These are phyloP conservation scores for Dynastes hyllus DNA, from an alignment of 2,888 invertebrate genomes.

Conservation along the genomic window DNA sequence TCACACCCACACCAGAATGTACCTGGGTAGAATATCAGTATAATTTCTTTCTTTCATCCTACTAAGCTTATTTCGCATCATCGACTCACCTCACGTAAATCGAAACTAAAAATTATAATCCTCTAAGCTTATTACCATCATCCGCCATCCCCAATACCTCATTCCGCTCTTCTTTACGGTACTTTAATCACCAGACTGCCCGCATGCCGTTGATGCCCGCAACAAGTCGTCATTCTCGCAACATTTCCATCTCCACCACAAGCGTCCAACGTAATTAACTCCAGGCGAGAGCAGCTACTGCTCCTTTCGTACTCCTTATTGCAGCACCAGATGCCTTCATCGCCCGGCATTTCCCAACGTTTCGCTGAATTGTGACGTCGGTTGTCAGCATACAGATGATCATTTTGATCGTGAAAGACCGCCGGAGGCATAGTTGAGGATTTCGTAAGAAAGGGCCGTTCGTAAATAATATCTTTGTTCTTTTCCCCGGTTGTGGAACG, in stretches of 20 bases:
- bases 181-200: conserved; percentile 9
- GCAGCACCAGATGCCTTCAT: conserved; percentile 13
- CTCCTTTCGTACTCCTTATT: conserved; percentile 34
- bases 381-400: not conserved
- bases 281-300: conserved; percentile 44
- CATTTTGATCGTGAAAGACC: conserved; percentile 8
- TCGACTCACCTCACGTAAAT: no score
- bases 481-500: conserved; percentile 30
- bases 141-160: no score
- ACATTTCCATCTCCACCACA: not conserved
- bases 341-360: not conserved
- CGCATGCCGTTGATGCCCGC: not conserved
- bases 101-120: no score
- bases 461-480: conserved; percentile 17
- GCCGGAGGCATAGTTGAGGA: conserved; percentile 55
- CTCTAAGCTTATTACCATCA: no score
- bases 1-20: no score
- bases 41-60: no score
- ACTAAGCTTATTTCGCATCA: no score
- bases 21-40: no score
- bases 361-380: not conserved
- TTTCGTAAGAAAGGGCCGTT: conserved; percentile 47
- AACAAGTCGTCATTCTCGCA: conserved; percentile 4
- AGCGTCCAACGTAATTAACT: conserved; percentile 35
- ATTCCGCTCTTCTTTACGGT: not conserved